Base-by-base conservation (phyloP, 2,888 invertebrate genomes). In the Phragmatobia fuliginosa region DNA sequence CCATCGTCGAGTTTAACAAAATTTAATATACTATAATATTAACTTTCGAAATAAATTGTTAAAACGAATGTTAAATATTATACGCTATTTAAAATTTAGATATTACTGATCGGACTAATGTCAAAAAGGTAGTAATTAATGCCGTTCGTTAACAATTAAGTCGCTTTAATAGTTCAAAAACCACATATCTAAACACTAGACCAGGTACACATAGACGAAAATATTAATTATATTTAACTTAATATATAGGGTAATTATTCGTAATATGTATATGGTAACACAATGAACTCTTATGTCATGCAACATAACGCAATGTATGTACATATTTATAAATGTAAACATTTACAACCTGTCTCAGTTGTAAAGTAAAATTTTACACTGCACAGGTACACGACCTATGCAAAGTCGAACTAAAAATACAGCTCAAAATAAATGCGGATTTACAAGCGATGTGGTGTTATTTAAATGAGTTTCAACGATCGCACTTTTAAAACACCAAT, bases 401-500 rank as follows among this genome's bases (percentile, higher is more conserved):
- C 62, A 38, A 62, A 16, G 67, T 41, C 62, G 32, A 56, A 62
- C 63, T 66, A 60, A 58, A 61, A 69, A 62, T 38, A 41, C 31
- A 56, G 31, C 7, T 36, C 18, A 67, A 62, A 62, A 45, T 67
- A 72, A 73, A 78, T 63, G 64, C 69, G 72, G 32, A 65, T 73
- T 64, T 62, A 70, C 63, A 75, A 77, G 69, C 56, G 25, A 56
- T 28, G 56, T 56, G 66, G 71, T 72, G 71, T 73, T 68, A 73
- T 77, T 75, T 71, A 75, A 80, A 81, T 74, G 71, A 77, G 74
- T 76, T 74, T 79, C 74, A 77, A 66, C 72, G 78, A 80, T 78
- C 77, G 77, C 78, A 83, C 78, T 81, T 77, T 77, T 78, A 83
- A 82, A 82, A 83, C 80, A 74, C 79, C 77, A 85, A 84, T 82